These are phyloP conservation scores for Lasioglossum vierecki DNA, from an alignment of 2,888 invertebrate species.

Conservation along the genomic window DNA sequence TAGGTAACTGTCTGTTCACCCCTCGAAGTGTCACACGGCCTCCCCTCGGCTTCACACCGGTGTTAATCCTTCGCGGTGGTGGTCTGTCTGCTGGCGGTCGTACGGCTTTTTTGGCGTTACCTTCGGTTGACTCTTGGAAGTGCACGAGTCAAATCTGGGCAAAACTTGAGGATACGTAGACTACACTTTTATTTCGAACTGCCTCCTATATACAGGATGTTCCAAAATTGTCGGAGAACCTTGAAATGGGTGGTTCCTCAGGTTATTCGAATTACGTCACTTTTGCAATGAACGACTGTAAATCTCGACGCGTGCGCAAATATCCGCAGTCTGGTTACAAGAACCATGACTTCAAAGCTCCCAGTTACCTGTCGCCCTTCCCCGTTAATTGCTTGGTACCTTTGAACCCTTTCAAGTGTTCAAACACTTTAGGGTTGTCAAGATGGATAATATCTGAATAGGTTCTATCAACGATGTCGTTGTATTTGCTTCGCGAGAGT, in stretches of 20 bases:
- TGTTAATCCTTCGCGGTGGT: slow-evolving; percentile 8
- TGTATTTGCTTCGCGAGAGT: background rate
- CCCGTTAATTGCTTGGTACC: background rate
- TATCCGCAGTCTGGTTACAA: too few relatives aligned
- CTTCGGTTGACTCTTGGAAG: background rate
- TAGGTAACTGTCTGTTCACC: slow-evolving; percentile 85
- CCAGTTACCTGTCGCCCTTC: background rate
- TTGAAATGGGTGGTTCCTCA: too few relatives aligned
- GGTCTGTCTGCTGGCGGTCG: background rate
- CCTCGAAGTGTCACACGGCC: slow-evolving; percentile 2
- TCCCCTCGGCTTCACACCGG: background rate
- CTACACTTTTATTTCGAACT: too few relatives aligned
- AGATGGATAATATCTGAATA: background rate
- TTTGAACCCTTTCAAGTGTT: background rate
- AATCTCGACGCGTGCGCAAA: too few relatives aligned
- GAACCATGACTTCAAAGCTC: background rate
- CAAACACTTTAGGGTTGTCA: background rate
- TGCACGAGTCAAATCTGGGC: background rate
- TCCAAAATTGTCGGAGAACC: too few relatives aligned
- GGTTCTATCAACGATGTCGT: background rate
- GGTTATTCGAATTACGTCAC: too few relatives aligned
- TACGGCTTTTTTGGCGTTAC: slow-evolving; percentile 2
- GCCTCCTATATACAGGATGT: too few relatives aligned
- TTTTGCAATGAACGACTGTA: too few relatives aligned
- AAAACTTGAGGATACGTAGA: background rate